Percentiles rank a stretch among this genome's conserved stretches.
These are phyloP conservation scores for Melanostoma mellinum DNA, from an alignment of 2,888 invertebrate species.

Conservation along the genomic window DNA sequence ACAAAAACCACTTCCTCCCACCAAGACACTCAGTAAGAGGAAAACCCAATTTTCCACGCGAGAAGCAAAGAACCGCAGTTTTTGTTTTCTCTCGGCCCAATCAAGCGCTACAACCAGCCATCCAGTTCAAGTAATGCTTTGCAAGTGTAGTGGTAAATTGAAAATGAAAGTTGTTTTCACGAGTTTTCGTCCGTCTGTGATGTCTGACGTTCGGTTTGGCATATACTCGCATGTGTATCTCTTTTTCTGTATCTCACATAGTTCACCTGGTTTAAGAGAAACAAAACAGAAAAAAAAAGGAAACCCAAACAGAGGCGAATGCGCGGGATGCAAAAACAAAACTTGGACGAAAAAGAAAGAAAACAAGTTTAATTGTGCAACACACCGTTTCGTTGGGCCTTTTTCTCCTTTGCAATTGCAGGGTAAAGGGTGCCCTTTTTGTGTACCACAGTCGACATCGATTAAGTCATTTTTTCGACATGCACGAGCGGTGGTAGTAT, in stretches of 20 bases:
- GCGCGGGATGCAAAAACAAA: constrained; percentile 33
- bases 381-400: constrained; percentile 31
- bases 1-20: constrained; percentile 62
- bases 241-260: constrained; percentile 67
- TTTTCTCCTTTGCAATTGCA: constrained; percentile 8
- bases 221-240: constrained; percentile 65
- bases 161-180: constrained; percentile 73
- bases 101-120: constrained; percentile 49
- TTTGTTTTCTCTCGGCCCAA: constrained; percentile 25
- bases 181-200: constrained; percentile 59
- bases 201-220: constrained; percentile 53
- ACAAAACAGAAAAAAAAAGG: constrained; percentile 34
- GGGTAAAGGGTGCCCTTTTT: constrained; percentile 62
- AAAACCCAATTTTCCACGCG: constrained; percentile 63
- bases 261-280: constrained; percentile 64
- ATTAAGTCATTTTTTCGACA: constrained; percentile 69
- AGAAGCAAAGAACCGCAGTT: constrained; percentile 54
- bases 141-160: constrained; percentile 39
- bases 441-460: constrained; percentile 54
- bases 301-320: constrained; percentile 41
- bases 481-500: constrained; percentile 65
- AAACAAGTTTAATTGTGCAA: constrained; percentile 71
- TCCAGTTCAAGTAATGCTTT: neutral
- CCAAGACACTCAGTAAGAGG: constrained; percentile 32
- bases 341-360: constrained; percentile 13